Conservation (phyloP, 2,797 vertebrate genomes). For the Poeciliopsis turneri region DNA sequence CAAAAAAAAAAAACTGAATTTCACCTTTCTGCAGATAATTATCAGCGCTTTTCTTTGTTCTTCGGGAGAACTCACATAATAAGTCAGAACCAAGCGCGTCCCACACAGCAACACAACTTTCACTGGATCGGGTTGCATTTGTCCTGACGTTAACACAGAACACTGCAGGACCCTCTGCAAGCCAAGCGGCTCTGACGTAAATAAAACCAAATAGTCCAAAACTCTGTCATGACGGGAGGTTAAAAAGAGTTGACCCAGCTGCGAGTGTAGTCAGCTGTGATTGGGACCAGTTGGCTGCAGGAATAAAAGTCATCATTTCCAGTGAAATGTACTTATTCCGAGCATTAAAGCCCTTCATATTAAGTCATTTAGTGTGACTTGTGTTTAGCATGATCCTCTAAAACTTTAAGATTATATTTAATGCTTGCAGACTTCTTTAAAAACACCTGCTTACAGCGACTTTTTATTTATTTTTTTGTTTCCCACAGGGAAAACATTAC, state of each 20-base stretch:
- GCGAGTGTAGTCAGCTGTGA: not conserved
- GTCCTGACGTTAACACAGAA: not conserved
- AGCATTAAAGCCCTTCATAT: not conserved
- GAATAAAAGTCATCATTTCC: not conserved
- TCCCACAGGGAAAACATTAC: constrained; percentile 84
- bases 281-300: not conserved
- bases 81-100: not conserved
- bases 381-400: not conserved
- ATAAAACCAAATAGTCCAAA: not conserved
- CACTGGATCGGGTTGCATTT: not conserved
- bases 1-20: not conserved
- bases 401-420: not conserved
- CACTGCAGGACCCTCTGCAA: not conserved
- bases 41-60: too few relatives aligned
- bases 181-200: not conserved
- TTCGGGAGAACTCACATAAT: too few relatives aligned
- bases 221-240: not conserved
- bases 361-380: not conserved
- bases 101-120: not conserved
- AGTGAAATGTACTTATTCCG: not conserved
- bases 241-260: not conserved
- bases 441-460: too few relatives aligned
- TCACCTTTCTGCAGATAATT: not conserved
- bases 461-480: not conserved
- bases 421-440: not conserved